A percentile compares a stretch with the other conserved stretches of the same genome.
These are phyloP conservation scores for Limnephilus auricula DNA, from an alignment of 2,888 invertebrate genomes.

Conservation along the genomic window DNA sequence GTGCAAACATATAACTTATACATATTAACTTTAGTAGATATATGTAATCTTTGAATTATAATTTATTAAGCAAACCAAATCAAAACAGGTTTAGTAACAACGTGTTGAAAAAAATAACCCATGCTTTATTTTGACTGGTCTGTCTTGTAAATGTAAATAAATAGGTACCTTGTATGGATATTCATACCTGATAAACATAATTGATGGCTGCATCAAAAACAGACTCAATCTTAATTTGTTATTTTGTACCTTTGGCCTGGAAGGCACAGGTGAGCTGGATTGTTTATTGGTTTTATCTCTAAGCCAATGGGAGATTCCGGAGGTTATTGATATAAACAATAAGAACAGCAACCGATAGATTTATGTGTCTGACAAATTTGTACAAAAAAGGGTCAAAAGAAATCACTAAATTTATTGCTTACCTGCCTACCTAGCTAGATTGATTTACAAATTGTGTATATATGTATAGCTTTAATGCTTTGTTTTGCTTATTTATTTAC, in stretches of 20 bases:
- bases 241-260: background rate
- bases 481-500: background rate
- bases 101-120: conserved; percentile 21
- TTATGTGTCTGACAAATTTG: background rate
- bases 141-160: conserved; percentile 30
- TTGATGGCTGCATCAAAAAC: conserved; percentile 11
- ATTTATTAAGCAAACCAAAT: conserved; percentile 22
- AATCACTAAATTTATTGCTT: background rate
- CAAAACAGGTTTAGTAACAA: conserved; percentile 35
- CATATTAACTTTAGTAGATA: background rate
- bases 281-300: background rate
- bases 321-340: background rate
- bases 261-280: background rate
- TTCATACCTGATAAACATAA: conserved; percentile 11
- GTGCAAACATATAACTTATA: background rate
- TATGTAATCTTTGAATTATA: background rate
- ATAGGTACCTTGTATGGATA: background rate
- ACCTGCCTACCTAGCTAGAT: too few species aligned
- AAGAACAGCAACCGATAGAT: background rate
- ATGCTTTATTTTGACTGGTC: conserved; percentile 35
- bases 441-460: too few species aligned
- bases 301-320: background rate
- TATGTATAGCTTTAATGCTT: background rate
- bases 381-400: background rate
- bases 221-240: background rate